Conservation (phyloP, 2,888 invertebrate genomes). For the Trichogramma evanescens region DNA sequence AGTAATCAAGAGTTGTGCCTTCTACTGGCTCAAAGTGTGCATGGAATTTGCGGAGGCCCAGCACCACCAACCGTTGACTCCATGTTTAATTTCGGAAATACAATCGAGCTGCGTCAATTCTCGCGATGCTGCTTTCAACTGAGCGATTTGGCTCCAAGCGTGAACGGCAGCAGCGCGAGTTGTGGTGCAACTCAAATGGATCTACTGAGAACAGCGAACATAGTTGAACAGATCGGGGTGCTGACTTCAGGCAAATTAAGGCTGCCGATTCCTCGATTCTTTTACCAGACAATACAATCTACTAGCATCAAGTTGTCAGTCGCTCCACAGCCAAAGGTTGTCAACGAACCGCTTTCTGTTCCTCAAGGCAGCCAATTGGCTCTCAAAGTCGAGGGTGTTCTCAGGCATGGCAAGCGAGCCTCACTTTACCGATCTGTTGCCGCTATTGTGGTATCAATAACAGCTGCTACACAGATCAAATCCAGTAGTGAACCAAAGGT, state of each 20-base stretch:
- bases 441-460: conserved; percentile 65
- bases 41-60: conserved; percentile 55
- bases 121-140: conserved; percentile 40
- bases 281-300: conserved; percentile 78
- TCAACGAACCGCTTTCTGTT: conserved; percentile 78
- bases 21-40: conserved; percentile 68
- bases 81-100: conserved; percentile 38
- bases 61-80: conserved; percentile 4
- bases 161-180: conserved; percentile 42
- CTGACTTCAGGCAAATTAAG: conserved; percentile 49
- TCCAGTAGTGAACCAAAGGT: conserved; percentile 44
- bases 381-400: conserved; percentile 88
- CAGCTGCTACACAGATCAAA: conserved; percentile 51
- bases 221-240: conserved; percentile 54
- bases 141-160: conserved; percentile 39
- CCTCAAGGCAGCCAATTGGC: conserved; percentile 80
- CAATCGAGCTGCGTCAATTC: conserved; percentile 42
- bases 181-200: conserved; percentile 21
- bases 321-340: conserved; percentile 70
- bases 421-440: conserved; percentile 66
- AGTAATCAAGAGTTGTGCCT: conserved; percentile 76
- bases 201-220: conserved; percentile 44
- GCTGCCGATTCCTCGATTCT: conserved; percentile 64
- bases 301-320: conserved; percentile 76
- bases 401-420: conserved; percentile 65